A percentile compares a stretch with the other conserved stretches of the same genome.
These are phyloP conservation scores for Tinea pellionella DNA, from an alignment of 2,888 invertebrate species.

Conservation along the genomic window DNA sequence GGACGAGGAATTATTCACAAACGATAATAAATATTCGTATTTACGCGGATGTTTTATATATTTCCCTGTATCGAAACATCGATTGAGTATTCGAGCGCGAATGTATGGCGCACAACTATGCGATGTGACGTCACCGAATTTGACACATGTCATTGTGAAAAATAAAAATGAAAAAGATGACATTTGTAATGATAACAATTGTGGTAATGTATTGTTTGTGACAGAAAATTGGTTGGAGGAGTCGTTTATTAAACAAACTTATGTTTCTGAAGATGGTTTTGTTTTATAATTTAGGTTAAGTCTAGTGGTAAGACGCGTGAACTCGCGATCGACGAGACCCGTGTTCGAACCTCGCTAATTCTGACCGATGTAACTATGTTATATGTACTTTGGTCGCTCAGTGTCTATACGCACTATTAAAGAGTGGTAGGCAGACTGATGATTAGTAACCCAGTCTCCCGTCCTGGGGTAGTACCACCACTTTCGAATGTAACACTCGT, in stretches of 20 bases:
- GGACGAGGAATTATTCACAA: constrained; percentile 56
- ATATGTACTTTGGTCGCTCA: too few species aligned
- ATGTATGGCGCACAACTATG: constrained; percentile 40
- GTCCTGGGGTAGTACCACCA: too few species aligned
- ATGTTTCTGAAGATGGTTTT: not conserved
- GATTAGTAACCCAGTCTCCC: too few species aligned
- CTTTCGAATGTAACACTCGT: too few species aligned
- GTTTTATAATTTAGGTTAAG: not conserved
- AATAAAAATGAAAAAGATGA: constrained; percentile 20
- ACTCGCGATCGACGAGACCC: too few species aligned
- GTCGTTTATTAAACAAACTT: constrained; percentile 29
- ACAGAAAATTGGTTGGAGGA: constrained; percentile 43
- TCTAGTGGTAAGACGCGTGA: too few species aligned
- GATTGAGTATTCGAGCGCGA: constrained; percentile 27
- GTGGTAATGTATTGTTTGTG: constrained; percentile 24
- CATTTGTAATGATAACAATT: constrained; percentile 20
- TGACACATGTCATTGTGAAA: constrained; percentile 39
- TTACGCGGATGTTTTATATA: constrained; percentile 36
- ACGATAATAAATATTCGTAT: constrained; percentile 37
- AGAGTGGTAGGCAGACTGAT: too few species aligned
- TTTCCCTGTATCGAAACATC: constrained; percentile 20
- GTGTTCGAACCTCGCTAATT: too few species aligned
- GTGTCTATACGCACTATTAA: too few species aligned
- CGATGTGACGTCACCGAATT: constrained; percentile 20
- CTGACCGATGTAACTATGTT: too few species aligned